Conservation (phyloP, 2,888 invertebrate species). For the Smittia sp. region DNA sequence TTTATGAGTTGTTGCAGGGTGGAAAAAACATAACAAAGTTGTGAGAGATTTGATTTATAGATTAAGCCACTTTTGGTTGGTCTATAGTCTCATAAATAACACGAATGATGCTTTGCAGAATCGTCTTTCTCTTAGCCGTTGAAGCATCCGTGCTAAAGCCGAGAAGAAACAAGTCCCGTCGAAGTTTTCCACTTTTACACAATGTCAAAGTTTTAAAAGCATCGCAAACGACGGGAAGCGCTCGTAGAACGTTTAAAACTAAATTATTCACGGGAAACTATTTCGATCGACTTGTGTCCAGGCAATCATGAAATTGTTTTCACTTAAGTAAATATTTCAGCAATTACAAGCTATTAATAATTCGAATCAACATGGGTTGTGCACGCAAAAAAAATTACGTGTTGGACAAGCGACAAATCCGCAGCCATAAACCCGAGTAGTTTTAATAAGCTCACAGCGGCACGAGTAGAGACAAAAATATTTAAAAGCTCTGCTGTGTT, state of each 20-base stretch:
- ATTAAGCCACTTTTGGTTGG: slow-evolving; percentile 35
- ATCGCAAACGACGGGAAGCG: not conserved
- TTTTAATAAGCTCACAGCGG: not conserved
- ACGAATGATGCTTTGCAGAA: slow-evolving; percentile 25
- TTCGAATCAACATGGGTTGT: not conserved
- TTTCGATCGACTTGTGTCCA: not conserved
- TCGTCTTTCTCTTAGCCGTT: not conserved
- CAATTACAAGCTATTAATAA: slow-evolving; percentile 23
- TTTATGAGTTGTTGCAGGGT: not conserved
- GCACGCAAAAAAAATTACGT: not conserved
- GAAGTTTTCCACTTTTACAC: not conserved
- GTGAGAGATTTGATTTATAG: slow-evolving; percentile 35
- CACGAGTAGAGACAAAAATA: not conserved
- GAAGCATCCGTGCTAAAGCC: not conserved
- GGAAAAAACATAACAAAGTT: slow-evolving; percentile 19
- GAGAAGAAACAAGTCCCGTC: not conserved
- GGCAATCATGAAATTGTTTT: not conserved
- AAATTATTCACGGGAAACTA: not conserved
- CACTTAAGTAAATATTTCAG: slow-evolving; percentile 18
- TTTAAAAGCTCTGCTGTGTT: not conserved
- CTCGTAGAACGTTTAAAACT: not conserved
- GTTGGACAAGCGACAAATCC: not conserved
- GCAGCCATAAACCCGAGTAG: not conserved
- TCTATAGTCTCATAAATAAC: slow-evolving; percentile 29
- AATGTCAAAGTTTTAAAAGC: slow-evolving; percentile 6